These are phyloP conservation scores for Oryzias javanicus DNA, from an alignment of 2,113 vertebrate species.

Conservation along the genomic window DNA sequence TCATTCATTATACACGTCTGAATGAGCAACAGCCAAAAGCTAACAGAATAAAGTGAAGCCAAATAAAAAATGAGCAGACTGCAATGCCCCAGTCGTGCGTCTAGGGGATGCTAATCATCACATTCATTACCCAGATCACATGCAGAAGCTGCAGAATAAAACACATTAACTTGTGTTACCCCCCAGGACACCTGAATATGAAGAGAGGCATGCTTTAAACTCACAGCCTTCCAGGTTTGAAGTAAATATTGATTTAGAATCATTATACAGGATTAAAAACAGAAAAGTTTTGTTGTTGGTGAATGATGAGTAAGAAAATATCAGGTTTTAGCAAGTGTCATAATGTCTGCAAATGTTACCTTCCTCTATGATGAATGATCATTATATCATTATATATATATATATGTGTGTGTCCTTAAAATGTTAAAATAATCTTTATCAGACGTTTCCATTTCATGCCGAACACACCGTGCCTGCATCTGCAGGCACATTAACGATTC, in stretches of 20 bases:
- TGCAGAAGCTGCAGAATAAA: conserved; percentile 16
- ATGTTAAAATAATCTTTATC: conserved; percentile 47
- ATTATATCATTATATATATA: too few relatives aligned
- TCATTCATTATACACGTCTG: conserved; percentile 23
- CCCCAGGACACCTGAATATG: conserved; percentile 22
- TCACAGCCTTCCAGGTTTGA: conserved; percentile 1
- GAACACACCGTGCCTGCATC: conserved; percentile 80
- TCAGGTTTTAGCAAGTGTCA: too few relatives aligned
- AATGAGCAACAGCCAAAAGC: conserved; percentile 24
- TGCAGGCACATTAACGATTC: conserved; percentile 60
- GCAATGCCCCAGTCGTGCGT: conserved; percentile 56
- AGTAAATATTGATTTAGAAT: conserved; percentile 23
- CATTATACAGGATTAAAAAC: too few relatives aligned
- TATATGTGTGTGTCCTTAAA: too few relatives aligned
- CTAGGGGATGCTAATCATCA: conserved; percentile 75
- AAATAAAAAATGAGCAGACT: conserved; percentile 18
- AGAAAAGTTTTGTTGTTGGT: too few relatives aligned
- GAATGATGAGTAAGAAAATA: too few relatives aligned
- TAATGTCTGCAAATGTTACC: too few relatives aligned
- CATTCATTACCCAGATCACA: conserved; percentile 49
- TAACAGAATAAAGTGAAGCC: conserved; percentile 15
- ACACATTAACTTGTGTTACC: conserved; percentile 29
- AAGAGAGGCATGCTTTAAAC: background rate
- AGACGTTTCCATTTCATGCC: too few relatives aligned
- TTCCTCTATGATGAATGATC: too few relatives aligned